Evolutionary conservation across 2,797 vertebrate genomes (phyloP).

Genomic region (Pseudopleuronectes americanus): DNA sequence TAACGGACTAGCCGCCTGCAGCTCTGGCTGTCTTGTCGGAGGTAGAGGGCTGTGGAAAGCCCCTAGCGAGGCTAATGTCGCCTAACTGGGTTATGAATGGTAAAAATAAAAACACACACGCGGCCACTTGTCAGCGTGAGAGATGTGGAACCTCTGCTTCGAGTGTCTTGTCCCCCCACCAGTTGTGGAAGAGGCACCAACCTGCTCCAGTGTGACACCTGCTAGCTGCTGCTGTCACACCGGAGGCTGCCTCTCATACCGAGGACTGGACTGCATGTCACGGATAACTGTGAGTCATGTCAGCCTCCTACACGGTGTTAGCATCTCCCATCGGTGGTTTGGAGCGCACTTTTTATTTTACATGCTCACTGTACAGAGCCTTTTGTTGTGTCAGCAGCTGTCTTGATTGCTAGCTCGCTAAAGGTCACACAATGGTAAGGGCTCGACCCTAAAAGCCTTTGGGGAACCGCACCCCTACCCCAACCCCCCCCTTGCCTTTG

Average conservation of each 20-base stretch:
- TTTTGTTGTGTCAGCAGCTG: slow-evolving; percentile 68
- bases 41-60: slow-evolving; percentile 48
- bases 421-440: slow-evolving; percentile 85
- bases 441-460: slow-evolving; percentile 84
- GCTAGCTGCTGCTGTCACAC: slow-evolving; percentile 37
- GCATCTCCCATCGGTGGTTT: neutral
- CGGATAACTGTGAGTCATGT: neutral
- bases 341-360: neutral
- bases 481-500: slow-evolving; percentile 56
- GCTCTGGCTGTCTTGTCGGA: slow-evolving; percentile 42
- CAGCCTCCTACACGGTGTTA: neutral
- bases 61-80: slow-evolving; percentile 25
- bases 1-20: slow-evolving; percentile 65
- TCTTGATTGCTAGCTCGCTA: slow-evolving; percentile 73
- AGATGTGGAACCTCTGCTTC: neutral
- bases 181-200: slow-evolving; percentile 14
- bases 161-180: neutral
- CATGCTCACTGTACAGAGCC: slow-evolving; percentile 33
- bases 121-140: neutral
- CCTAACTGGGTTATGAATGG: slow-evolving; percentile 12
- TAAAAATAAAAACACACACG: slow-evolving; percentile 3
- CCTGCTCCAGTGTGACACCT: slow-evolving; percentile 64
- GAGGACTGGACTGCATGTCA: neutral
- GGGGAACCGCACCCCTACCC: slow-evolving; percentile 85
- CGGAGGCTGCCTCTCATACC: slow-evolving; percentile 1